Conservation (phyloP, 2,888 invertebrate genomes). For the Rhamnusium bicolor region DNA sequence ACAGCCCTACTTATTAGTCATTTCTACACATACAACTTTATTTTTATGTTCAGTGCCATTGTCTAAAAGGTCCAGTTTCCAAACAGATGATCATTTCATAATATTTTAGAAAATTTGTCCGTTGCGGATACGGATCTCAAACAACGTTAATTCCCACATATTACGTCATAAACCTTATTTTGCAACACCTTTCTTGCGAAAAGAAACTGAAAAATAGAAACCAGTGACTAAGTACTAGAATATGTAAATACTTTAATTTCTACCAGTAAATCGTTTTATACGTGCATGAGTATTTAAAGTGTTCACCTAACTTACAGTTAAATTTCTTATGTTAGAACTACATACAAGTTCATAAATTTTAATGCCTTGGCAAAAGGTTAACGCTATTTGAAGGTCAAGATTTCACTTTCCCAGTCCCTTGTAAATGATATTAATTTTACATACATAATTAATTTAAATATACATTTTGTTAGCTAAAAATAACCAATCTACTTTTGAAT, state of each 20-base stretch:
- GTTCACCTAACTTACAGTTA: slow-evolving; percentile 12
- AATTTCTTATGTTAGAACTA: slow-evolving; percentile 13
- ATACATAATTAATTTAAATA: not conserved
- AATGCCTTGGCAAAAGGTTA: not conserved
- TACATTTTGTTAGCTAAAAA: too few relatives aligned
- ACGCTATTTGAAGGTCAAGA: slow-evolving; percentile 11
- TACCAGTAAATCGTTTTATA: slow-evolving; percentile 31
- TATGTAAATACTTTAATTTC: slow-evolving; percentile 42
- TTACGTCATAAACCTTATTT: slow-evolving; percentile 26
- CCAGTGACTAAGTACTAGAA: slow-evolving; percentile 33
- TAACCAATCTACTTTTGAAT: too few relatives aligned
- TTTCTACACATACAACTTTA: too few relatives aligned
- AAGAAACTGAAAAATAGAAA: slow-evolving; percentile 42
- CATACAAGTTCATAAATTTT: slow-evolving; percentile 8
- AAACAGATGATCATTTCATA: not conserved
- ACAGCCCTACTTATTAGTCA: too few relatives aligned
- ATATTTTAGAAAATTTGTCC: not conserved
- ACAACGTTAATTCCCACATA: slow-evolving; percentile 10
- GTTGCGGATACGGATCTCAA: slow-evolving; percentile 3
- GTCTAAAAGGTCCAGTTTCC: too few relatives aligned
- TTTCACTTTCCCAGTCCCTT: slow-evolving; percentile 12
- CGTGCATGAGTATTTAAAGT: not conserved
- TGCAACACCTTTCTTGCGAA: slow-evolving; percentile 34
- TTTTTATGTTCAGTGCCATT: too few relatives aligned
- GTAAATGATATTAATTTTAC: not conserved